Evolutionary conservation across 2,888 invertebrate genomes (phyloP).

Genomic region (Tanaodytes sp.): DNA sequence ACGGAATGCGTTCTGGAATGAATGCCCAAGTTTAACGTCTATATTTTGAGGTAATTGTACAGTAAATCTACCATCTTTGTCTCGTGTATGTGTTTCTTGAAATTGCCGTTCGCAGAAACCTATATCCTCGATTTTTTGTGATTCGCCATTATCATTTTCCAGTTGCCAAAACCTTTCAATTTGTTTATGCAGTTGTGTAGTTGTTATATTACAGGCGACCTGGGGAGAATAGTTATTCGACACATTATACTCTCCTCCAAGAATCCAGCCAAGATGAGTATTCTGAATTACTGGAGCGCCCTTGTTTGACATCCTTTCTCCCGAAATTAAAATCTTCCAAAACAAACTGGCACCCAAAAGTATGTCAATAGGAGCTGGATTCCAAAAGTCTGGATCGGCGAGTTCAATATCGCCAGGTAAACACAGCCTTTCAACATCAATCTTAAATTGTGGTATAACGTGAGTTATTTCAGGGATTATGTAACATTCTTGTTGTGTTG

Average conservation of each 20-base stretch:
- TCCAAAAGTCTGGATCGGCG: conserved; percentile 14
- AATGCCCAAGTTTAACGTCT: conserved; percentile 28
- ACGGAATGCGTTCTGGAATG: conserved; percentile 21
- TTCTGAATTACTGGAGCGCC: conserved; percentile 18
- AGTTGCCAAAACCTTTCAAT: conserved; percentile 13
- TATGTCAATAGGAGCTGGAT: conserved; percentile 10
- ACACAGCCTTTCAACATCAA: neutral
- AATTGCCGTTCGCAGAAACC: conserved; percentile 29
- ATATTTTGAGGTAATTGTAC: conserved; percentile 34
- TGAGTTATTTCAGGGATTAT: neutral
- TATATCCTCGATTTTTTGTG: neutral
- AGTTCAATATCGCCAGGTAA: conserved; percentile 6
- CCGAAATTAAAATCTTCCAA: conserved; percentile 23
- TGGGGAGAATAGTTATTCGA: neutral
- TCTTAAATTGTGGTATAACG: neutral
- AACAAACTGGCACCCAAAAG: conserved; percentile 21
- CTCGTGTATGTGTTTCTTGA: conserved; percentile 4
- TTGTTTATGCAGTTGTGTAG: neutral
- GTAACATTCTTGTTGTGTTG: neutral
- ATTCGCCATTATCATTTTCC: conserved; percentile 1
- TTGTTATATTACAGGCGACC: neutral
- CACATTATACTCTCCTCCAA: conserved; percentile 21
- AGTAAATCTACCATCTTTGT: conserved; percentile 32
- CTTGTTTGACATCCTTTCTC: conserved; percentile 14
- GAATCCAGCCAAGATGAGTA: conserved; percentile 18